Conservation (phyloP, 1,140 invertebrate genomes). For the Lineus longissimus region DNA sequence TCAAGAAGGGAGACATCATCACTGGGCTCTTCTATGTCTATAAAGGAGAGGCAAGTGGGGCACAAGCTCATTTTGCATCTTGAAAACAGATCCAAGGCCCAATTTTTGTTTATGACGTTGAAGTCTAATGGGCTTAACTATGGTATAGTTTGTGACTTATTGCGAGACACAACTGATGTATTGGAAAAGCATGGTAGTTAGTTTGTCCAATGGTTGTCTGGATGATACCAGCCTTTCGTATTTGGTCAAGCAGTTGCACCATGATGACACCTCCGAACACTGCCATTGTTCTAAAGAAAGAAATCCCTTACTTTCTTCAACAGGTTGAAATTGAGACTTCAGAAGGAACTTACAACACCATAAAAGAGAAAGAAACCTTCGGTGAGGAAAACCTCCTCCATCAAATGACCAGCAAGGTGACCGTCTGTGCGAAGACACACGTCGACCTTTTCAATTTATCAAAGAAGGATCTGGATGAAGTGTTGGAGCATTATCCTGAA, state of each 20-base stretch:
- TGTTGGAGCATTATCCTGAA: constrained; percentile 13
- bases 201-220: not conserved
- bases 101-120: not conserved
- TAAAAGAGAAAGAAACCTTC: not conserved
- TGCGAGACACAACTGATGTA: not conserved
- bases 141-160: not conserved
- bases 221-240: not conserved
- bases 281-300: not conserved
- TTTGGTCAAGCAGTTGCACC: too few species aligned
- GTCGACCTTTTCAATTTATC: constrained; percentile 7
- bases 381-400: not conserved
- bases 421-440: not conserved
- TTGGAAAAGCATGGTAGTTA: not conserved
- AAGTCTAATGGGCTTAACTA: not conserved
- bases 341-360: not conserved
- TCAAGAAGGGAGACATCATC: constrained; percentile 7
- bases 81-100: not conserved
- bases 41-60: not conserved
- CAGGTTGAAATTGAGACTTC: not conserved
- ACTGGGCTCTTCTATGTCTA: not conserved
- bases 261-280: not conserved
- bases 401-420: not conserved
- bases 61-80: not conserved
- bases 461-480: constrained; percentile 8
- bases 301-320: not conserved